These are phyloP conservation scores for Listronotus bonariensis DNA, from an alignment of 1,140 invertebrate species.

Conservation along the genomic window DNA sequence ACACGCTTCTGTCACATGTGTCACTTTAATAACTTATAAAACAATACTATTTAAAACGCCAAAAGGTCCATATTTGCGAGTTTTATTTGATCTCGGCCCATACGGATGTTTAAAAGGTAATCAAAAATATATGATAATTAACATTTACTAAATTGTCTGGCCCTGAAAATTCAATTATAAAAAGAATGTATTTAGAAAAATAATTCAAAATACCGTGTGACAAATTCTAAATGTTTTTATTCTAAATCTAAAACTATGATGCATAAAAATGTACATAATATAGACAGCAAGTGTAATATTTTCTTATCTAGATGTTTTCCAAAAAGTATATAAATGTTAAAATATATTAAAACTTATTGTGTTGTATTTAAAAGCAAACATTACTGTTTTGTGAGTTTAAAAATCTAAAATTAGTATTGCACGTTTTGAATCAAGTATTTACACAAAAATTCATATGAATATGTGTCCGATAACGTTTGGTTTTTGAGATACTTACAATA, in stretches of 20 bases:
- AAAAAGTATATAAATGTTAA: slow-evolving; percentile 18
- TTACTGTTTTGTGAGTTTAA: too few relatives aligned
- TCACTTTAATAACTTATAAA: too few relatives aligned
- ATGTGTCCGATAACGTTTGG: too few relatives aligned
- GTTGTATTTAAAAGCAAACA: neutral
- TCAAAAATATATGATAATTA: neutral
- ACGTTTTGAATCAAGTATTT: too few relatives aligned
- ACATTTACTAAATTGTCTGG: neutral
- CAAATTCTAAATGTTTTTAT: slow-evolving; percentile 34
- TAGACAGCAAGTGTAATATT: slow-evolving; percentile 33
- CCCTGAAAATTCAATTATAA: slow-evolving; percentile 21
- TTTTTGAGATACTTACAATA: too few relatives aligned
- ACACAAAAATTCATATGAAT: too few relatives aligned
- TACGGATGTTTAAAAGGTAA: too few relatives aligned
- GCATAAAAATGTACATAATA: slow-evolving; percentile 24
- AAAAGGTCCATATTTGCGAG: too few relatives aligned
- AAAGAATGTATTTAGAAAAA: neutral
- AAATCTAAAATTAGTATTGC: too few relatives aligned
- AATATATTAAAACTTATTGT: slow-evolving; percentile 8
- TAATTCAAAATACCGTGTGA: slow-evolving; percentile 7
- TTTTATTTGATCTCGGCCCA: too few relatives aligned
- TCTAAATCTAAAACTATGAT: slow-evolving; percentile 21
- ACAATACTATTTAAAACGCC: too few relatives aligned
- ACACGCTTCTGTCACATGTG: too few relatives aligned
- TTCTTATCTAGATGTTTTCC: slow-evolving; percentile 30